Conservation (phyloP, 2,888 invertebrate genomes). For the Caradrina clavipalpis region DNA sequence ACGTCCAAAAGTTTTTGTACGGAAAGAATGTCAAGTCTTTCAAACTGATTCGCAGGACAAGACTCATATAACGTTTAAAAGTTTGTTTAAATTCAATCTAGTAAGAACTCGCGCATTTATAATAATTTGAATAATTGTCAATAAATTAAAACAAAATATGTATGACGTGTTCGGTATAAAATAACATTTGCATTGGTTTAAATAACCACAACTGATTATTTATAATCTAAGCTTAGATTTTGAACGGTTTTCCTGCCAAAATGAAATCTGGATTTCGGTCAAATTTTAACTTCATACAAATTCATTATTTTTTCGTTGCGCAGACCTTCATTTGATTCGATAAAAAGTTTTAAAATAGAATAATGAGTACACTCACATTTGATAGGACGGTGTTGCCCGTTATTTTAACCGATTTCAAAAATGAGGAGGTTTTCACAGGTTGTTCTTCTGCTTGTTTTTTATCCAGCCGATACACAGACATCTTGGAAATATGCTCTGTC, state of each 20-base stretch:
- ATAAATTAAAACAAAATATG: no score
- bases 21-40: not conserved
- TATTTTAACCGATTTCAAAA: no score
- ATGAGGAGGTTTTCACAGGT: no score
- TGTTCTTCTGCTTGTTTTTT: no score
- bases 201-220: no score
- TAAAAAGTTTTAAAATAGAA: slow-evolving; percentile 19
- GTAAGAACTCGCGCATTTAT: no score
- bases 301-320: not conserved
- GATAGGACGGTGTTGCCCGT: slow-evolving; percentile 8
- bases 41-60: no score
- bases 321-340: not conserved
- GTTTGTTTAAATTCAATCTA: no score
- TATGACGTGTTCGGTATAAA: no score
- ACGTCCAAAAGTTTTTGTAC: not conserved
- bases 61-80: no score
- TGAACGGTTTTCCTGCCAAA: not conserved
- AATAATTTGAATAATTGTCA: no score
- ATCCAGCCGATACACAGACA: slow-evolving; percentile 34
- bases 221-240: not conserved
- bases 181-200: no score
- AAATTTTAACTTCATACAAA: not conserved
- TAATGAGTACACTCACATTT: slow-evolving; percentile 27
- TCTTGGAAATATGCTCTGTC: not conserved
- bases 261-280: not conserved